Conservation (phyloP, 2,888 invertebrate species). For the Phragmatobia fuliginosa region DNA sequence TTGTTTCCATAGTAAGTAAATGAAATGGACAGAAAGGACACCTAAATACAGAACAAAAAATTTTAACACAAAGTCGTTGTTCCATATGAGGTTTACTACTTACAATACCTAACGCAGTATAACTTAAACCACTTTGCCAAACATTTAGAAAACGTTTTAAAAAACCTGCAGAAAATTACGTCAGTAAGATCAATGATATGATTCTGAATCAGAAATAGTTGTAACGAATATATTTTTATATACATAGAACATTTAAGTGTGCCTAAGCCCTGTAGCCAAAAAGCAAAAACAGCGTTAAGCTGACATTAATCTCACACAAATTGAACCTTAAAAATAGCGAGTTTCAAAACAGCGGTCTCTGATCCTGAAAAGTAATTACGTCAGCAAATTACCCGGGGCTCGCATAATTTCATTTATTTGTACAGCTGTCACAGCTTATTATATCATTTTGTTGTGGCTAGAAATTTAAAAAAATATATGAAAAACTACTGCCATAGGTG, state of each 20-base stretch:
- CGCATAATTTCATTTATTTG: constrained; percentile 49
- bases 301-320: constrained; percentile 43
- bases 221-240: neutral
- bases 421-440: constrained; percentile 36
- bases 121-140: no score
- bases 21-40: no score
- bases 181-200: neutral
- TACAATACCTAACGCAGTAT: no score
- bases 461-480: constrained; percentile 7
- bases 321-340: constrained; percentile 41
- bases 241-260: neutral
- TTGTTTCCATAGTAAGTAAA: neutral
- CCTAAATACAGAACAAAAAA: no score
- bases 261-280: neutral
- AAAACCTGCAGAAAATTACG: no score
- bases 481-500: constrained; percentile 10
- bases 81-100: no score
- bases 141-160: no score
- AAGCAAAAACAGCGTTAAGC: constrained; percentile 30
- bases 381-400: constrained; percentile 38
- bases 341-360: constrained; percentile 11
- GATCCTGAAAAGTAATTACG: constrained; percentile 49
- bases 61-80: no score
- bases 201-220: constrained; percentile 1
- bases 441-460: constrained; percentile 29